Evolutionary conservation across 2,113 vertebrate species (phyloP).

Genomic region (Takifugu bimaculatus): DNA sequence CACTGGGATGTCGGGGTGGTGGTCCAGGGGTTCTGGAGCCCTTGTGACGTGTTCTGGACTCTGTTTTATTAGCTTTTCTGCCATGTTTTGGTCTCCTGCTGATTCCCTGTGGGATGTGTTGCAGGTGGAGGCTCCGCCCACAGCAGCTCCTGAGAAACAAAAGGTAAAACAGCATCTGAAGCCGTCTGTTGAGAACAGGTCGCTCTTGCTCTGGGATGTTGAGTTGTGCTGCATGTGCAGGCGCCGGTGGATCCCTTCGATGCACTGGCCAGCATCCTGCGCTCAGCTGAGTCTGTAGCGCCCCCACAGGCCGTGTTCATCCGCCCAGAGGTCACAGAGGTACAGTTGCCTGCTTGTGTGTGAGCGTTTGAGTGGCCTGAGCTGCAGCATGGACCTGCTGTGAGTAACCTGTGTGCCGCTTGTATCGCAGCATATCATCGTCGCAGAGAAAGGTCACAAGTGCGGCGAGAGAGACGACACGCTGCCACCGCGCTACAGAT

Average conservation of each 20-base stretch:
- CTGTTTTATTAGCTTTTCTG: neutral
- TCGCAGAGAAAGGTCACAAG: conserved; percentile 10
- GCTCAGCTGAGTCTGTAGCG: conserved; percentile 35
- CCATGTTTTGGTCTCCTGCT: neutral
- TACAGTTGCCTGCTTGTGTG: conserved; percentile 27
- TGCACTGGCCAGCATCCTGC: conserved; percentile 63
- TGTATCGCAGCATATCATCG: conserved; percentile 58
- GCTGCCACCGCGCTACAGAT: conserved; percentile 71
- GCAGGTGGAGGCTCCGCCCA: conserved; percentile 57
- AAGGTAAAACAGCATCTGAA: conserved; percentile 45
- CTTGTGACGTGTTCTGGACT: too few species aligned
- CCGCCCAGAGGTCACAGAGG: conserved; percentile 72
- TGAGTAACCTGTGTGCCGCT: conserved; percentile 46
- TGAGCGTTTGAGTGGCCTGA: neutral
- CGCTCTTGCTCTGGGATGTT: conserved; percentile 29
- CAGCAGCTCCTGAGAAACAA: conserved; percentile 37
- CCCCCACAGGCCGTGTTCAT: conserved; percentile 51
- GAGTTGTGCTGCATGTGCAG: conserved; percentile 58
- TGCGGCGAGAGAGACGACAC: conserved; percentile 69
- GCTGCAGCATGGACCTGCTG: conserved; percentile 27
- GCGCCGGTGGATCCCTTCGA: conserved; percentile 66
- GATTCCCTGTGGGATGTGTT: conserved; percentile 24
- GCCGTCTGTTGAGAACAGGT: conserved; percentile 23
- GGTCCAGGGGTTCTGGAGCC: too few species aligned
- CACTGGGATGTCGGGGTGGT: too few species aligned